Conservation (phyloP, 2,888 invertebrate genomes). For the Phlogophora meticulosa region DNA sequence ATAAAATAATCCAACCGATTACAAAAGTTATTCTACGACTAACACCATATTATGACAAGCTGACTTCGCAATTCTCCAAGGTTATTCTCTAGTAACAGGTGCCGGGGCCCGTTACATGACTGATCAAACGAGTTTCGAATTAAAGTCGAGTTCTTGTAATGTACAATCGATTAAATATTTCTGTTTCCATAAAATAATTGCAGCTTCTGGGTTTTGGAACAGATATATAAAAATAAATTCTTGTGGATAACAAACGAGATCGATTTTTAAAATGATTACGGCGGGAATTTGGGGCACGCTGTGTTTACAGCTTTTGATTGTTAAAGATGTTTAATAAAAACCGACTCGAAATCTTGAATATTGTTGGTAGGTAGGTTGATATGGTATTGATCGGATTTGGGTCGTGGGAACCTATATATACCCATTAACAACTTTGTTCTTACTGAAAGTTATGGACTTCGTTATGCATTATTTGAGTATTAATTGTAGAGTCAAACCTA, state of each 20-base stretch:
- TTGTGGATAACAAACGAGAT: conserved; percentile 46
- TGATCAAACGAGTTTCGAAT: conserved; percentile 74
- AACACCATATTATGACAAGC: no score
- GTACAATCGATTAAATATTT: conserved; percentile 45
- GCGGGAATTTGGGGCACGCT: conserved; percentile 38
- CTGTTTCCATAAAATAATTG: conserved; percentile 47
- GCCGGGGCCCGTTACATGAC: conserved; percentile 76
- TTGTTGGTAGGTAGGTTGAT: background rate
- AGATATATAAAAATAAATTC: conserved; percentile 34
- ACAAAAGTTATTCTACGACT: conserved; percentile 16
- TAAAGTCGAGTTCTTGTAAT: conserved; percentile 66
- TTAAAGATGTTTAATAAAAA: conserved; percentile 27
- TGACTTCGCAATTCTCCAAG: conserved; percentile 57
- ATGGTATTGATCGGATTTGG: conserved; percentile 5
- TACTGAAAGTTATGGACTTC: background rate
- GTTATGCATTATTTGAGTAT: background rate
- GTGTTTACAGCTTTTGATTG: conserved; percentile 25
- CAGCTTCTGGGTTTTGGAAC: conserved; percentile 48
- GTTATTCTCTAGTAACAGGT: conserved; percentile 75
- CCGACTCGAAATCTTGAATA: background rate
- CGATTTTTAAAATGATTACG: conserved; percentile 37
- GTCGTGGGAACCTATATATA: conserved; percentile 17
- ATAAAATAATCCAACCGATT: conserved; percentile 46
- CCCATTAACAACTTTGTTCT: background rate
- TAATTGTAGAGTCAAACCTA: background rate